Evolutionary conservation across 1,140 invertebrate genomes (phyloP).

Genomic region (Formica exsecta): DNA sequence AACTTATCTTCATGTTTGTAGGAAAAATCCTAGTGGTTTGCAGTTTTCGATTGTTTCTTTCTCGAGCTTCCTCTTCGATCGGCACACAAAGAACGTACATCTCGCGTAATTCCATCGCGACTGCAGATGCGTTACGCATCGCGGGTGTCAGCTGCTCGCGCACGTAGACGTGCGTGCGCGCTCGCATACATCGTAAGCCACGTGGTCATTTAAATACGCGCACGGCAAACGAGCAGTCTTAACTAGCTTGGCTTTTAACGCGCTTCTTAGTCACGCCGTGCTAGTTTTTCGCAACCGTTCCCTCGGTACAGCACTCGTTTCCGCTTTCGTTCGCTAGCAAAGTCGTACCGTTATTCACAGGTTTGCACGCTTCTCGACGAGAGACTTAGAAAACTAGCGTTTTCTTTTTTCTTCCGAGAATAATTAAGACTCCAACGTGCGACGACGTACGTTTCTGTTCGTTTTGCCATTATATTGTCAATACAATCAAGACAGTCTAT

Average conservation of each 20-base stretch:
- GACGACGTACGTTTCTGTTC: background rate
- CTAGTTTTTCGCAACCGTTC: slow-evolving; percentile 64
- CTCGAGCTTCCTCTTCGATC: background rate
- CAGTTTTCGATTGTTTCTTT: background rate
- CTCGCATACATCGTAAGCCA: slow-evolving; percentile 52
- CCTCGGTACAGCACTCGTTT: slow-evolving; percentile 62
- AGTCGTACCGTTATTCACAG: slow-evolving; percentile 60
- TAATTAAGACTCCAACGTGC: slow-evolving; percentile 36
- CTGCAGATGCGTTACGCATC: slow-evolving; percentile 55
- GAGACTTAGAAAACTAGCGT: background rate
- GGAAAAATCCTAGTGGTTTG: background rate
- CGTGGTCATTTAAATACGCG: slow-evolving; percentile 67
- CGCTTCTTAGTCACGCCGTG: slow-evolving; percentile 50
- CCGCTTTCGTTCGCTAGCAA: slow-evolving; percentile 52
- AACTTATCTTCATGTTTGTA: background rate
- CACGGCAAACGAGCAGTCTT: slow-evolving; percentile 39
- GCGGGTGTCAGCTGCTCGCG: slow-evolving; percentile 55
- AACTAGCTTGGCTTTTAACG: slow-evolving; percentile 31
- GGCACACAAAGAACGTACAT: slow-evolving; percentile 29
- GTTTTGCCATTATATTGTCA: background rate
- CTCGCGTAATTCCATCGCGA: slow-evolving; percentile 25
- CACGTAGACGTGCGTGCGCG: background rate
- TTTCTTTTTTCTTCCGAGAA: slow-evolving; percentile 6
- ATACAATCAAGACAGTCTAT: background rate
- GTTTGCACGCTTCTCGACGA: slow-evolving; percentile 21